These are phyloP conservation scores for Epirrhoe tristata DNA, from an alignment of 2,888 invertebrate genomes.

Conservation along the genomic window DNA sequence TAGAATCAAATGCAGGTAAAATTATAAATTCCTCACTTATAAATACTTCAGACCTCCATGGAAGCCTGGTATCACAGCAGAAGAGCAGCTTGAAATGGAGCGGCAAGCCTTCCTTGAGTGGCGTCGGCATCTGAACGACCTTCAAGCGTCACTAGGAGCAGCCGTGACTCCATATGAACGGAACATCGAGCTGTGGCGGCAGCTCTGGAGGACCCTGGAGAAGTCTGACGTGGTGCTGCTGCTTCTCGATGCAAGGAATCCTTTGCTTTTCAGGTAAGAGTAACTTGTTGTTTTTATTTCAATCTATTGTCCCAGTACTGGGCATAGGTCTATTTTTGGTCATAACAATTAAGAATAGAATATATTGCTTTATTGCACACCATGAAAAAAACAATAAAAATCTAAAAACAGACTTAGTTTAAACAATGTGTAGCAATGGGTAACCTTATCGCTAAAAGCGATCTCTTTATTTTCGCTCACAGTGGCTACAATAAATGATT, in stretches of 20 bases:
- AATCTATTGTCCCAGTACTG: too few species aligned
- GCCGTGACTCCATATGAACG: conserved; percentile 98
- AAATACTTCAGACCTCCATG: conserved; percentile 90
- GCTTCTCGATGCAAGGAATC: conserved; percentile 98
- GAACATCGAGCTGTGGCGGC: conserved; percentile 99
- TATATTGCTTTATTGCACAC: too few species aligned
- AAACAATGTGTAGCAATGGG: too few species aligned
- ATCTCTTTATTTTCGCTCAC: too few species aligned
- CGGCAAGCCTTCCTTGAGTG: conserved; percentile 95
- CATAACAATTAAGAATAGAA: too few species aligned
- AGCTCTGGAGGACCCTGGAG: conserved; percentile 99
- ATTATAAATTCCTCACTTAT: not conserved
- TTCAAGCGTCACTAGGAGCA: conserved; percentile 92
- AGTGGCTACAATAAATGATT: too few species aligned
- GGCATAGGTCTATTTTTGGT: too few species aligned
- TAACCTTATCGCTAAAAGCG: too few species aligned
- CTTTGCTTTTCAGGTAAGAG: conserved; percentile 90
- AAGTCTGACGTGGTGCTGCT: conserved; percentile 96
- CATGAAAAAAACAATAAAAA: too few species aligned
- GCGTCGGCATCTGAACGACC: conserved; percentile 92
- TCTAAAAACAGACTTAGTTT: too few species aligned
- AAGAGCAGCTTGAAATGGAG: conserved; percentile 93
- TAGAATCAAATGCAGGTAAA: too few species aligned
- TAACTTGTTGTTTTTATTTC: too few species aligned
- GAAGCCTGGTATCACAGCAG: conserved; percentile 90